A percentile compares a stretch with the other conserved stretches of the same genome.
Conservation (phyloP, 2,113 vertebrate genomes). For the Astur gentilis region DNA sequence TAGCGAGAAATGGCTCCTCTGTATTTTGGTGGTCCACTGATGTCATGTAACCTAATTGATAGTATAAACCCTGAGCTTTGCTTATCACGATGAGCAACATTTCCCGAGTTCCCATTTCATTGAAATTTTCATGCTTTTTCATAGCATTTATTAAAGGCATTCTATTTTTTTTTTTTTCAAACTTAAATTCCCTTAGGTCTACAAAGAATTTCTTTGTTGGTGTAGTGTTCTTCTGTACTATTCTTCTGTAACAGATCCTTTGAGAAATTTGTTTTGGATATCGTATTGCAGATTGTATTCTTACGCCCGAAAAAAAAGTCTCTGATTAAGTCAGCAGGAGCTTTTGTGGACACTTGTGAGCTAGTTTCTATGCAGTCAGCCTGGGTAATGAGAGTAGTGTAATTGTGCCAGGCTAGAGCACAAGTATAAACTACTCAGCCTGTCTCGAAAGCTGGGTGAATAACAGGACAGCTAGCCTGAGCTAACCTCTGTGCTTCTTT, state of each 20-base stretch:
- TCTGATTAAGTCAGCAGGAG: not conserved
- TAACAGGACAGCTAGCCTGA: not conserved
- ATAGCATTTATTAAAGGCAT: not conserved
- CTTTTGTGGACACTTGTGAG: not conserved
- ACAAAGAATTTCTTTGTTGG: not conserved
- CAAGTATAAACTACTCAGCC: not conserved
- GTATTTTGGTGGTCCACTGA: not conserved
- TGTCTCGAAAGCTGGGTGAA: constrained; percentile 1
- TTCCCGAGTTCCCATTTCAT: not conserved
- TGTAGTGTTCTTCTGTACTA: no score
- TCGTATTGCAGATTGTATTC: not conserved
- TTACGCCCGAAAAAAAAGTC: not conserved
- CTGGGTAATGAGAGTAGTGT: not conserved
- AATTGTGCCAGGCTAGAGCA: not conserved
- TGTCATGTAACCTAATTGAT: not conserved
- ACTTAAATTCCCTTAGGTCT: not conserved
- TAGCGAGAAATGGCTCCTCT: not conserved
- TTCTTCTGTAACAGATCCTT: not conserved
- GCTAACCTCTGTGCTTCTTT: constrained; percentile 10
- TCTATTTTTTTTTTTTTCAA: not conserved
- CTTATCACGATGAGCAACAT: not conserved
- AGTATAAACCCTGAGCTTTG: not conserved
- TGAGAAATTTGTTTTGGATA: not conserved
- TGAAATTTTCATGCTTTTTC: not conserved
- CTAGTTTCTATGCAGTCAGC: not conserved